Conservation (phyloP, 2,113 vertebrate genomes). For the Anoplopoma fimbria region DNA sequence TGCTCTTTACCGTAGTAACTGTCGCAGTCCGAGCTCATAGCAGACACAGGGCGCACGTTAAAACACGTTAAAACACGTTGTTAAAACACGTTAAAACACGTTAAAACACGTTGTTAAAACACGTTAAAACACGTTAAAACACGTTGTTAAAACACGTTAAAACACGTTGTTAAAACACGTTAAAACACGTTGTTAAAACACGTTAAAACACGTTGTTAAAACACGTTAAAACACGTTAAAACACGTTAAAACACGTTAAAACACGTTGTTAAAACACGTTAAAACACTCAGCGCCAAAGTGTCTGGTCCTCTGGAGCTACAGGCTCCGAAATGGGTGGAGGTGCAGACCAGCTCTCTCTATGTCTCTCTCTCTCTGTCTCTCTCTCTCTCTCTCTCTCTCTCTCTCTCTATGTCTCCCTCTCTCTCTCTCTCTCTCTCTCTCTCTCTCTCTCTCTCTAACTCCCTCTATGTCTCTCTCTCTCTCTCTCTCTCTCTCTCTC, state of each 20-base stretch:
- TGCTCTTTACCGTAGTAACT: slow-evolving; percentile 87
- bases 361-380: too few relatives aligned
- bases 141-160: neutral
- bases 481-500: neutral
- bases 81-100: neutral
- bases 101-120: too few relatives aligned
- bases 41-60: neutral
- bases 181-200: neutral
- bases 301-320: neutral
- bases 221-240: too few relatives aligned
- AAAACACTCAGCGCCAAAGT: too few relatives aligned
- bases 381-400: neutral
- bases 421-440: too few relatives aligned
- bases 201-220: neutral
- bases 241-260: neutral
- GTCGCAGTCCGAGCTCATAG: slow-evolving; percentile 88
- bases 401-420: neutral
- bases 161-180: too few relatives aligned
- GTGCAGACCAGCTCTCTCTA: neutral
- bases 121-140: neutral
- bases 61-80: too few relatives aligned
- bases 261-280: too few relatives aligned
- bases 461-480: neutral
- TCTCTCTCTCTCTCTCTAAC: neutral
- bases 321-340: neutral